Evolutionary conservation across 2,888 invertebrate genomes (phyloP).

Genomic region (Macropis europaea): DNA sequence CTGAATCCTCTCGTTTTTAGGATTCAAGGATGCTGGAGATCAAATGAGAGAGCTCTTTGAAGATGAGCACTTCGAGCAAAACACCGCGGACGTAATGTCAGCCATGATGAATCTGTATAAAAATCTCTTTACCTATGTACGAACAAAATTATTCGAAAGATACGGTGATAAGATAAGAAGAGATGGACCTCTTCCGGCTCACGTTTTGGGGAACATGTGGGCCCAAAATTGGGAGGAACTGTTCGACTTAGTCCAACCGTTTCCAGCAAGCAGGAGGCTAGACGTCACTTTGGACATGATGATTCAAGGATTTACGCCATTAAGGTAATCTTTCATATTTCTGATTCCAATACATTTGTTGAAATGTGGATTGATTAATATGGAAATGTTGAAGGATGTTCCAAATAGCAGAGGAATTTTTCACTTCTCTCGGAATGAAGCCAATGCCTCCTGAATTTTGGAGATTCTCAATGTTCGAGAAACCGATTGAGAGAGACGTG

Average conservation of each 20-base stretch:
- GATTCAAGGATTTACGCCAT: slow-evolving; percentile 87
- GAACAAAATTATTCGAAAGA: slow-evolving; percentile 84
- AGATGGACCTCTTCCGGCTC: slow-evolving; percentile 92
- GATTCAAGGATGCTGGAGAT: slow-evolving; percentile 89
- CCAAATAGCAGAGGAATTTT: slow-evolving; percentile 91
- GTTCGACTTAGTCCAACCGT: slow-evolving; percentile 88
- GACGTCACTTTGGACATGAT: slow-evolving; percentile 91
- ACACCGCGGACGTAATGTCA: slow-evolving; percentile 81
- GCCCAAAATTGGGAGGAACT: slow-evolving; percentile 91
- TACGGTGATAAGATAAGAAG: slow-evolving; percentile 84
- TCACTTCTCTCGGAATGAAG: slow-evolving; percentile 89
- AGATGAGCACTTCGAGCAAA: slow-evolving; percentile 84
- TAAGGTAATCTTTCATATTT: slow-evolving; percentile 81
- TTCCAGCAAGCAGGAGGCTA: slow-evolving; percentile 85
- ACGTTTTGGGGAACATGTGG: slow-evolving; percentile 93
- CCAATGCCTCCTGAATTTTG: slow-evolving; percentile 92
- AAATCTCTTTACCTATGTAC: slow-evolving; percentile 91
- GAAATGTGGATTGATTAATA: neutral
- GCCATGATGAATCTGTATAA: slow-evolving; percentile 86
- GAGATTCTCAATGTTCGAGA: slow-evolving; percentile 89
- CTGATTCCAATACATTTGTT: neutral
- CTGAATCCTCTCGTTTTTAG: slow-evolving; percentile 77
- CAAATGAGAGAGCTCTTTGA: slow-evolving; percentile 90
- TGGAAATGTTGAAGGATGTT: slow-evolving; percentile 84
- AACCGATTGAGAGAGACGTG: slow-evolving; percentile 86